Base-by-base conservation (phyloP, 2,113 vertebrate species). In the Eptesicus fuscus region DNA sequence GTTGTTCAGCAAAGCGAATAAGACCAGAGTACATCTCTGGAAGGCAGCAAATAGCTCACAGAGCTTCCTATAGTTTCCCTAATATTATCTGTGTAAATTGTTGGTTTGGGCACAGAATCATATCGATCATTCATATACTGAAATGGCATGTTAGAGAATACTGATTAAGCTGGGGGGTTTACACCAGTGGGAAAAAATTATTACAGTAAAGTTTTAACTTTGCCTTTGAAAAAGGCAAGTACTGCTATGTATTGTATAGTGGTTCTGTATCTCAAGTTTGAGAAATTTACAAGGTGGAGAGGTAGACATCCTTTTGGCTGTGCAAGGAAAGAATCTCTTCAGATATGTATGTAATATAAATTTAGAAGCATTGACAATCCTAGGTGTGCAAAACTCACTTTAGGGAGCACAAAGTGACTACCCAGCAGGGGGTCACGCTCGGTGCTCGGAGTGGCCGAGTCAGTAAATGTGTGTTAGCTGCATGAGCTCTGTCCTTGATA, bases 81-180 rank as follows among this genome's bases (percentile, higher is more conserved):
- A 70, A 69, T 95, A 37, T 80, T 95, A 82, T 79, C 92, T 96
- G 67, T 90, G 37, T 74, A 89, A 87, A 91, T 91, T 77, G 78
- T 82, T 76, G 74, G 73, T 90, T 74, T 79, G 74, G 65, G 88
- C 74, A 53, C 49, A 85, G 84, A 93, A 76, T 92, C 65, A 28
- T 86, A 42, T 61, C n/a, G n/a, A 92, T 95, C 73, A 92, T 88
- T 92, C 92, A 74, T 85, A 76, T 86, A 82, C 90, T 35, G 74
- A 95, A 93, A 90, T 59, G n/a, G 83, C 47, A 65, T 83, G 37
- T 82, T 69, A 76, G 65, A 96, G 78, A 95, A 79, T 88, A 92
- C 70, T 95, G 93, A 92, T 88, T 92, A 78, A 83, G 32, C 77
- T 71, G 40, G 22, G 28, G 22, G 25, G 22, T 70, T 40, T 84